Conservation (phyloP, 64 coral and sea anemone genomes). For the Pocillopora damicornis region DNA sequence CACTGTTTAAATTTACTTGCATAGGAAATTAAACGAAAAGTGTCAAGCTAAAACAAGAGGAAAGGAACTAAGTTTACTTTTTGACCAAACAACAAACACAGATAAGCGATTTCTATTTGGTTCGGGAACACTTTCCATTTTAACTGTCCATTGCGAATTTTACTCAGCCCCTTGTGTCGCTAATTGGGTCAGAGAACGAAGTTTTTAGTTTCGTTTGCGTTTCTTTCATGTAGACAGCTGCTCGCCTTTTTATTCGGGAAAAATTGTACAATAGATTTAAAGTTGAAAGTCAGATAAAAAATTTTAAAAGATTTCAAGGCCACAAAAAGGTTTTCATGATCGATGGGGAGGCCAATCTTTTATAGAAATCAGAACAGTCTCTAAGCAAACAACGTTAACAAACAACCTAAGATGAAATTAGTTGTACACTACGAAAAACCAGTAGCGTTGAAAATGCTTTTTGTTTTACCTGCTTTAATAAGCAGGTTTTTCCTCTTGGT, state of each 20-base stretch:
- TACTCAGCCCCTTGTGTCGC: neutral
- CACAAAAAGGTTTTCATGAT: neutral
- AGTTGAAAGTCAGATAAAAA: neutral
- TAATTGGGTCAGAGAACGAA: neutral
- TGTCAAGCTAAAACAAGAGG: slow-evolving; percentile 1
- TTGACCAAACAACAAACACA: slow-evolving; percentile 14
- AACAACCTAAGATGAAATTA: slow-evolving; percentile 39
- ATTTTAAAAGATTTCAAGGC: neutral
- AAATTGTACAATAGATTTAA: neutral
- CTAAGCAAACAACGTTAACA: slow-evolving; percentile 14
- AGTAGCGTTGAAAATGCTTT: neutral
- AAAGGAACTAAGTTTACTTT: slow-evolving; percentile 17
- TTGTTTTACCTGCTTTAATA: neutral
- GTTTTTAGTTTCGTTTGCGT: neutral
- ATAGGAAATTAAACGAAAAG: slow-evolving; percentile 16
- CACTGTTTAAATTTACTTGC: slow-evolving; percentile 37
- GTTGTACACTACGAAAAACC: slow-evolving; percentile 28
- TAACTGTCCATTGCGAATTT: slow-evolving; percentile 6
- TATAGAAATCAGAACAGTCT: slow-evolving; percentile 20
- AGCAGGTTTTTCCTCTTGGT: neutral
- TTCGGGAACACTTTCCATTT: slow-evolving; percentile 23
- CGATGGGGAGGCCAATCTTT: neutral
- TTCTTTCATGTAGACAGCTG: neutral
- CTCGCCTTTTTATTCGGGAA: neutral
- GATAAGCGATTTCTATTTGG: slow-evolving; percentile 38